These are phyloP conservation scores for Sebastes matsubarae DNA, from an alignment of 2,797 vertebrate species.

Conservation along the genomic window DNA sequence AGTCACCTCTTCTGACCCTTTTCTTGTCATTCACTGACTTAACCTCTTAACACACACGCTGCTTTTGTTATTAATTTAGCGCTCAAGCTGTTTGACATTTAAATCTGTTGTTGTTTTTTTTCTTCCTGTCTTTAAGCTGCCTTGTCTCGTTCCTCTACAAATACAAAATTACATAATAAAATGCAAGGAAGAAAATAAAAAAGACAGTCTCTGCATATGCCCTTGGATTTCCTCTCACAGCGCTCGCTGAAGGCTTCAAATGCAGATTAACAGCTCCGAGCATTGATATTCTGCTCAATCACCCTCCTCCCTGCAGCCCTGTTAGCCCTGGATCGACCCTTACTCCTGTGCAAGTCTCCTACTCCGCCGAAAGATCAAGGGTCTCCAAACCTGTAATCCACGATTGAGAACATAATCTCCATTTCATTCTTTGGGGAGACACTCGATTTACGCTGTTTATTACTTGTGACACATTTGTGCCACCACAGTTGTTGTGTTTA, in stretches of 20 bases:
- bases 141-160: background rate
- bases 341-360: constrained; percentile 31
- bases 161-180: constrained; percentile 5
- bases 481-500: constrained; percentile 1
- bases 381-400: constrained; percentile 67
- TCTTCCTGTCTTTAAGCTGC: constrained; percentile 4
- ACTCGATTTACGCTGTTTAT: constrained; percentile 26
- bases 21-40: constrained; percentile 39
- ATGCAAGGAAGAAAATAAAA: background rate
- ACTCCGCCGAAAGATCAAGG: constrained; percentile 53
- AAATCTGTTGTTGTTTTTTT: constrained; percentile 26
- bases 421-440: constrained; percentile 36
- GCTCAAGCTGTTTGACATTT: constrained; percentile 46
- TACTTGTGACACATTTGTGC: constrained; percentile 15
- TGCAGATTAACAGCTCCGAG: constrained; percentile 53
- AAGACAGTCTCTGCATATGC: constrained; percentile 1
- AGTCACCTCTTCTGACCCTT: constrained; percentile 30
- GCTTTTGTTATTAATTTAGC: constrained; percentile 36
- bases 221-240: constrained; percentile 37
- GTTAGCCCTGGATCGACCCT: constrained; percentile 53
- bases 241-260: constrained; percentile 28
- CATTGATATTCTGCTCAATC: constrained; percentile 71
- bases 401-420: constrained; percentile 55
- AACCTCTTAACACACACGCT: constrained; percentile 27
- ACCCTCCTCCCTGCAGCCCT: constrained; percentile 44